Evolutionary conservation across 2,797 vertebrate species (phyloP).

Genomic region (Morelia viridis): DNA sequence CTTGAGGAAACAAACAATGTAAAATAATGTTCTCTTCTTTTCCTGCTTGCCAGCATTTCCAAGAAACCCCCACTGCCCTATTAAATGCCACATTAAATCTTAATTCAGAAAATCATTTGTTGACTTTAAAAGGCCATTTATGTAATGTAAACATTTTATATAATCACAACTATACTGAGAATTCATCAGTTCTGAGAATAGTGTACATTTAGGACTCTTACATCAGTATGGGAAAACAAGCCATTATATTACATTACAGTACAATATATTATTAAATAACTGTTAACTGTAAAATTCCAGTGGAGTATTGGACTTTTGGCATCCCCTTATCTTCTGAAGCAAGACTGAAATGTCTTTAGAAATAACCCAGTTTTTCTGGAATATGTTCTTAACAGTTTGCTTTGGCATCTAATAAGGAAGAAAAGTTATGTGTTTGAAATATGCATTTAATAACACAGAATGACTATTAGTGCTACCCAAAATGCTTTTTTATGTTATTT

Average conservation of each 20-base stretch:
- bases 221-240: background rate
- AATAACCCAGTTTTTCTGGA: background rate
- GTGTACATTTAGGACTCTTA: background rate
- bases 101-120: background rate
- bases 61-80: background rate
- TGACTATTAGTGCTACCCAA: background rate
- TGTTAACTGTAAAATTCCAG: background rate
- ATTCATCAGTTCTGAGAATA: background rate
- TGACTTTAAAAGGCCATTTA: background rate
- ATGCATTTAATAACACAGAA: background rate
- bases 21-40: background rate
- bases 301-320: background rate
- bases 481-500: background rate
- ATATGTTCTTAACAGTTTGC: background rate
- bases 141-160: background rate
- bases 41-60: background rate
- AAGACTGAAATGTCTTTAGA: background rate
- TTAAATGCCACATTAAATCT: background rate
- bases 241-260: background rate
- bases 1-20: background rate
- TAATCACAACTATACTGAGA: conserved; percentile 7
- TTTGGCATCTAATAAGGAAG: background rate
- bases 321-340: background rate
- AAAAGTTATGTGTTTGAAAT: background rate
- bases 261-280: background rate